phyloP scores from a whole-genome alignment of 2,888 invertebrate genomes.

The Oscheius sp. region DNA sequence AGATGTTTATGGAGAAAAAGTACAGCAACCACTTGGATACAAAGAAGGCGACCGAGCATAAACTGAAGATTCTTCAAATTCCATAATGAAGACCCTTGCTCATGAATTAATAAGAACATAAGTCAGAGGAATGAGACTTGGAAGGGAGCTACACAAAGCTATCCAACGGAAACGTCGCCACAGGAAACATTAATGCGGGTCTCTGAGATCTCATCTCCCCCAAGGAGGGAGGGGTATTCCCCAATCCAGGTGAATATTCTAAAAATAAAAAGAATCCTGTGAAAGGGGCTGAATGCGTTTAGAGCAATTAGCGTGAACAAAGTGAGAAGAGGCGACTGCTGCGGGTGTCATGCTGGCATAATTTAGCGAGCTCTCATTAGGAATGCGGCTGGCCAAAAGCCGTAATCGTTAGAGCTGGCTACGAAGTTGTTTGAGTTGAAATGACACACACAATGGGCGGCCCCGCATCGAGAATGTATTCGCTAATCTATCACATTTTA shows the following conservation, averaged over 20 bases:
- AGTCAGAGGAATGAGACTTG: background rate
- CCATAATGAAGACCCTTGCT: background rate
- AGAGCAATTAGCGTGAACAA: constrained; percentile 28
- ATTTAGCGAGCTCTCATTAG: constrained; percentile 35
- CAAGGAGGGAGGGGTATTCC: background rate
- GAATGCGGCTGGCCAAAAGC: constrained; percentile 35
- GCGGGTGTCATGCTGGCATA: constrained; percentile 38
- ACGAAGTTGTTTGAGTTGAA: too few species aligned
- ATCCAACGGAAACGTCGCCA: constrained; percentile 22
- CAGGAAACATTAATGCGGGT: constrained; percentile 26
- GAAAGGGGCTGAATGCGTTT: constrained; percentile 19
- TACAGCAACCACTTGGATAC: too few species aligned
- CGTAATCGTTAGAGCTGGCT: constrained; percentile 25
- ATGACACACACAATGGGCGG: too few species aligned
- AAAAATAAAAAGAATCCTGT: background rate
- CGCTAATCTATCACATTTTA: too few species aligned
- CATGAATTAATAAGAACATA: background rate
- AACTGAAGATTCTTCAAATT: too few species aligned
- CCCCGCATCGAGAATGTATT: too few species aligned
- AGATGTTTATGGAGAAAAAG: too few species aligned
- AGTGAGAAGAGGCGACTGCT: constrained; percentile 25
- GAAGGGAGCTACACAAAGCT: background rate
- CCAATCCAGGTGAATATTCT: background rate
- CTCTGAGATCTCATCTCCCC: too few species aligned
- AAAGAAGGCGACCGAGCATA: too few species aligned